Evolutionary conservation across 2,797 vertebrate genomes (phyloP).

Genomic region (Otolemur crassicaudatus): DNA sequence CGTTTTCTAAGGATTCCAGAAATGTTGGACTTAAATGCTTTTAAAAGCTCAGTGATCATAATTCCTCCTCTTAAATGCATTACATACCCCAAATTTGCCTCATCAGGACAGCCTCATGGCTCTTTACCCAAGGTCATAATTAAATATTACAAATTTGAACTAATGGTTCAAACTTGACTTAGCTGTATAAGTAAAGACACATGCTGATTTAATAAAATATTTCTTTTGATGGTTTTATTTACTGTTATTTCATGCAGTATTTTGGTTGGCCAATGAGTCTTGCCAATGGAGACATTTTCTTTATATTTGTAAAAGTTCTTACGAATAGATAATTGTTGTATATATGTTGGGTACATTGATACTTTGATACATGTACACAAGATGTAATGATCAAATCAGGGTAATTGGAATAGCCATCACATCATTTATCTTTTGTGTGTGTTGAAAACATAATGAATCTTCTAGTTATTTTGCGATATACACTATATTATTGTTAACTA

Average conservation of each 20-base stretch:
- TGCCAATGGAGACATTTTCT: neutral
- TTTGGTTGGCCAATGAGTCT: constrained; percentile 30
- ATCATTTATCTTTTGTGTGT: neutral
- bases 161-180: neutral
- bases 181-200: neutral
- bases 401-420: neutral
- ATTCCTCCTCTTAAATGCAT: neutral
- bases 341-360: neutral
- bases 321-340: neutral
- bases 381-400: neutral
- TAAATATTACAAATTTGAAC: neutral
- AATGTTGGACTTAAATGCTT: constrained; percentile 5
- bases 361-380: neutral
- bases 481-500: neutral
- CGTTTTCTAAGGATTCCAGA: neutral
- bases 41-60: neutral
- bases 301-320: neutral
- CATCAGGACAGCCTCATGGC: neutral
- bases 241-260: neutral
- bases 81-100: neutral
- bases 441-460: neutral
- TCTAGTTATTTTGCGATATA: neutral
- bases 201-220: neutral
- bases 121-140: neutral
- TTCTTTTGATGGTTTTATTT: neutral